Evolutionary conservation across 2,797 vertebrate species (phyloP).

Genomic region (Ceyx erithaca): DNA sequence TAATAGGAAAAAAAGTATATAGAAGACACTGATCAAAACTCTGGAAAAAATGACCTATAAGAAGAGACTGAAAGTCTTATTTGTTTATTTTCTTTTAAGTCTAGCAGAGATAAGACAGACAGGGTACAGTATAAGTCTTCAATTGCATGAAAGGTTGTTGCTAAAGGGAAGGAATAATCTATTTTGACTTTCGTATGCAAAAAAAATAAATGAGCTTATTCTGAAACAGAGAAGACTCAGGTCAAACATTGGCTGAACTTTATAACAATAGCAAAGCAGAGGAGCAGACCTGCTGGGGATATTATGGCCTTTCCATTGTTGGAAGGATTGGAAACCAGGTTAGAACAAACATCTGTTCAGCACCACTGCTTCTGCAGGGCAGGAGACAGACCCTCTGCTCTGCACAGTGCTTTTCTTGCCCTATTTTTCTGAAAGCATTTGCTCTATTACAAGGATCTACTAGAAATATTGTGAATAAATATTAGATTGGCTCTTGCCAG

Average conservation of each 20-base stretch:
- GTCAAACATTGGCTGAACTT: slow-evolving; percentile 14
- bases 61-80: neutral
- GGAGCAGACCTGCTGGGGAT: neutral
- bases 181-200: neutral
- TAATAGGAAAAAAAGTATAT: neutral
- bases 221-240: neutral
- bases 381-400: neutral
- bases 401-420: neutral
- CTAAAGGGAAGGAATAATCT: slow-evolving; percentile 1
- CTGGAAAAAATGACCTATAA: neutral
- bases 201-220: neutral
- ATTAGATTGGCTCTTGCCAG: neutral
- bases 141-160: neutral
- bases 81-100: neutral
- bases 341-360: neutral
- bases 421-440: neutral
- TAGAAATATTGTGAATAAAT: neutral
- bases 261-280: neutral
- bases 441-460: neutral
- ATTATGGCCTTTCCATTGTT: neutral
- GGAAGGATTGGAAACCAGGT: neutral
- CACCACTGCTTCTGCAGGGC: neutral
- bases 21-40: neutral
- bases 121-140: neutral
- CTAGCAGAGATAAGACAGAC: neutral